Conservation (phyloP, 2,113 vertebrate species). For the rat (Rattus norvegicus) region DNA sequence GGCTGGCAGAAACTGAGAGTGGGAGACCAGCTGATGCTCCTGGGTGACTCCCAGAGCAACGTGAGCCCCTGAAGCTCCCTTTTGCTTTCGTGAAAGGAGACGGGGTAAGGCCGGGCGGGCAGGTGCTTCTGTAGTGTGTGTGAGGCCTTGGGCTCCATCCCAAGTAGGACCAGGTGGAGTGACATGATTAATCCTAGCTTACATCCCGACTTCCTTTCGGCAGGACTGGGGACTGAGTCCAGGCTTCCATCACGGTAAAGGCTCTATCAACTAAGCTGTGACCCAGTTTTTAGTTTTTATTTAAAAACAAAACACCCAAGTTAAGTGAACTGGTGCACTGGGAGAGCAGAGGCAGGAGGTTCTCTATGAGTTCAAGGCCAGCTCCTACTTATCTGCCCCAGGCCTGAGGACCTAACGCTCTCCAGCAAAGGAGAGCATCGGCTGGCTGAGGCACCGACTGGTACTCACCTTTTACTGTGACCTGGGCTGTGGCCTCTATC, state of each 20-base stretch:
- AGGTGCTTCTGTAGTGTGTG: not conserved
- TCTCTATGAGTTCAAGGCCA: not conserved
- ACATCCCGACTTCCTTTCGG: not conserved
- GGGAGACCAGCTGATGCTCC: not conserved
- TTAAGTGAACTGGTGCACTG: not conserved
- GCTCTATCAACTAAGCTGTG: not conserved
- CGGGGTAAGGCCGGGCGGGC: too few species aligned
- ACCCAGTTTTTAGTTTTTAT: not conserved
- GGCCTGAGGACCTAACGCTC: not conserved
- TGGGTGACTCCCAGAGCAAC: not conserved
- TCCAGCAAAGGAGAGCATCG: rapidly evolving
- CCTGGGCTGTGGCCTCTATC: slow-evolving; percentile 96
- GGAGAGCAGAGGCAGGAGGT: not conserved
- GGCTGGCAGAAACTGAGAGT: rapidly evolving
- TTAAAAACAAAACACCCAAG: not conserved
- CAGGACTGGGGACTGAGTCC: not conserved
- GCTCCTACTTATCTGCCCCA: rapidly evolving
- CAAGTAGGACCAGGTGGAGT: not conserved
- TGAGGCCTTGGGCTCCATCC: too few species aligned
- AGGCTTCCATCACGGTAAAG: not conserved
- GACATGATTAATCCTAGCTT: not conserved
- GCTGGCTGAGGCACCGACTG: rapidly evolving
- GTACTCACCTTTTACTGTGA: slow-evolving; percentile 95
- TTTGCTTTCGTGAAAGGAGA: not conserved
- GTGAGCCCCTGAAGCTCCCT: not conserved